These are phyloP conservation scores for Vollenhovia emeryi DNA, from an alignment of 1,140 invertebrate genomes.

Conservation along the genomic window DNA sequence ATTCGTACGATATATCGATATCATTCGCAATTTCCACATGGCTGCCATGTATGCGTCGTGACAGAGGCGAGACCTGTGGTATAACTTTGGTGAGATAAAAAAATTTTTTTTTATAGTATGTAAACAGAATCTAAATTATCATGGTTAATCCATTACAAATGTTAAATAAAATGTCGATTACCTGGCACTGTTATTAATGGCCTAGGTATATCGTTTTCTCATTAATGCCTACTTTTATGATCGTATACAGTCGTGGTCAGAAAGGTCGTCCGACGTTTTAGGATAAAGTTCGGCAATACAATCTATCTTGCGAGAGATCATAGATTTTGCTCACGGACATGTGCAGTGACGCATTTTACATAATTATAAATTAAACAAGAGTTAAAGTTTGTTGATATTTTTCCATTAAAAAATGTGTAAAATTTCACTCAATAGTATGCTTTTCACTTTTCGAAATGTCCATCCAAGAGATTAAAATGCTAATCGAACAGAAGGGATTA, in stretches of 20 bases:
- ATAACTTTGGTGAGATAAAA: not conserved
- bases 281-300: too few species aligned
- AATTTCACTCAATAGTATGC: not conserved
- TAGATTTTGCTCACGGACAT: too few species aligned
- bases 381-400: not conserved
- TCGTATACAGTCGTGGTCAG: too few species aligned
- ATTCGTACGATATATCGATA: conserved; percentile 62
- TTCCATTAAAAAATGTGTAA: not conserved
- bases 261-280: too few species aligned
- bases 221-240: not conserved
- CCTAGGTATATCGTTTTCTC: not conserved
- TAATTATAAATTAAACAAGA: not conserved
- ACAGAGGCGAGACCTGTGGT: not conserved
- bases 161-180: not conserved
- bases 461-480: not conserved
- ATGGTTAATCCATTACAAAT: not conserved
- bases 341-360: not conserved
- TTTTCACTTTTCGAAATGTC: not conserved
- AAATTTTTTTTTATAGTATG: not conserved
- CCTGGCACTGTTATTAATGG: not conserved
- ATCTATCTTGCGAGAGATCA: too few species aligned
- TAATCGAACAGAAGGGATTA: not conserved
- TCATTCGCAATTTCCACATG: conserved; percentile 64
- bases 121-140: not conserved
- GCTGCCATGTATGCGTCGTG: conserved; percentile 19